Conservation (phyloP, 2,113 vertebrate genomes). For the Pelobates fuscus region DNA sequence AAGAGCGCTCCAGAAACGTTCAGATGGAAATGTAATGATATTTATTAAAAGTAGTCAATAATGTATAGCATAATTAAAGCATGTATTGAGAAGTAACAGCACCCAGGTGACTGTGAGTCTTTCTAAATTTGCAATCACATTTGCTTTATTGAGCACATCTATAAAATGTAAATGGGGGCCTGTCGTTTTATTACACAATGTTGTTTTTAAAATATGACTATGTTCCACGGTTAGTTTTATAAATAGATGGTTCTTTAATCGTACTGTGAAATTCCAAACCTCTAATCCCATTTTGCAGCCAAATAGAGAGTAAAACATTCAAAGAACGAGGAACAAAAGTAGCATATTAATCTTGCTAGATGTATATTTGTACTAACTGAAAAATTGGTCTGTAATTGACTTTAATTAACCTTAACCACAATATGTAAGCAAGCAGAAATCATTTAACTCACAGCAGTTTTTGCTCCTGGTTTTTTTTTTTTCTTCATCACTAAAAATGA, state of each 20-base stretch:
- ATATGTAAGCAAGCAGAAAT: slow-evolving; percentile 41
- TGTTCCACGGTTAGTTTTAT: too few relatives aligned
- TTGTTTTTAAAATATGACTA: too few relatives aligned
- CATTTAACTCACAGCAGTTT: background rate
- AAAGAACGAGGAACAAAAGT: slow-evolving; percentile 5
- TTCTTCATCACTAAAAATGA: background rate
- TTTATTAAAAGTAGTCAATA: too few relatives aligned
- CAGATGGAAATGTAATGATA: too few relatives aligned
- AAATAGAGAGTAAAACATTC: slow-evolving; percentile 25
- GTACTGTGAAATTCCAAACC: background rate
- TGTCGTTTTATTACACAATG: too few relatives aligned
- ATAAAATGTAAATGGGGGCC: too few relatives aligned
- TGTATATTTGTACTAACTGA: slow-evolving; percentile 32
- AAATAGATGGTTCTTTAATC: slow-evolving; percentile 12
- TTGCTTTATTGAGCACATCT: too few relatives aligned
- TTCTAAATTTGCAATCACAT: too few relatives aligned
- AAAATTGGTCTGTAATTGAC: slow-evolving; percentile 36
- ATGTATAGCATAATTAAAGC: too few relatives aligned
- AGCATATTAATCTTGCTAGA: slow-evolving; percentile 23
- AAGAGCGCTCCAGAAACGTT: too few relatives aligned
- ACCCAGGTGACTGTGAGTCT: too few relatives aligned
- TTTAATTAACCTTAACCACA: slow-evolving; percentile 43
- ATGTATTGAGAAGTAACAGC: too few relatives aligned
- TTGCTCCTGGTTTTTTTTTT: background rate
- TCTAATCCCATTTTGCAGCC: slow-evolving; percentile 21